These are phyloP conservation scores for Maniola jurtina DNA, from an alignment of 1,140 invertebrate species.

Conservation along the genomic window DNA sequence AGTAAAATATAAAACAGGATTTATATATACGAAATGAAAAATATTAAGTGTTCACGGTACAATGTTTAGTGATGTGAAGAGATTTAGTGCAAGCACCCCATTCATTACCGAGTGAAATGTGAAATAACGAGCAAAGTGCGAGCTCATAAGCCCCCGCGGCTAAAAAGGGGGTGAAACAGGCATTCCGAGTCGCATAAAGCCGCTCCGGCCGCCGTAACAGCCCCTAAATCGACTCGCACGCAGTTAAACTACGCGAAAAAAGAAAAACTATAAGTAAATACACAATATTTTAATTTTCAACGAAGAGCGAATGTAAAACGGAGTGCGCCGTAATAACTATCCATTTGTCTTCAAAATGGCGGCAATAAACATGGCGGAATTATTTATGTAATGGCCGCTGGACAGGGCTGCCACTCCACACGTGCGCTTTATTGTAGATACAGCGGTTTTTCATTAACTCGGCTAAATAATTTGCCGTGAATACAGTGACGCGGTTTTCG, in stretches of 20 bases:
- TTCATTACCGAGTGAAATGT: conserved; percentile 36
- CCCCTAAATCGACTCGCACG: conserved; percentile 67
- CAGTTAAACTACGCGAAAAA: conserved; percentile 62
- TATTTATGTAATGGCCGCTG: conserved; percentile 77
- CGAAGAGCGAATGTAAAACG: conserved; percentile 71
- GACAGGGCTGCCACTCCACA: conserved; percentile 68
- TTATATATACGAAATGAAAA: conserved; percentile 31
- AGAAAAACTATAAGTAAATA: conserved; percentile 57
- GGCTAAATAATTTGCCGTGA: conserved; percentile 53
- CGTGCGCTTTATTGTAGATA: conserved; percentile 70
- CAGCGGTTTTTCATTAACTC: conserved; percentile 72
- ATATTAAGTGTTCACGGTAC: conserved; percentile 34
- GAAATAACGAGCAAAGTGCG: conserved; percentile 39
- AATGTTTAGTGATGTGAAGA: conserved; percentile 46
- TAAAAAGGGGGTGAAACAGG: conserved; percentile 34
- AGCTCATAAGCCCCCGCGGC: conserved; percentile 31
- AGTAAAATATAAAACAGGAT: conserved; percentile 15
- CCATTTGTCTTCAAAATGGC: conserved; percentile 78
- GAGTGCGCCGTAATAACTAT: conserved; percentile 75
- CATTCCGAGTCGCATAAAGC: conserved; percentile 41
- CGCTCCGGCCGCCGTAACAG: conserved; percentile 46
- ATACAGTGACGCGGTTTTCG: conserved; percentile 30
- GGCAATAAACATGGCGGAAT: conserved; percentile 76
- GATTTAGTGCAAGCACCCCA: conserved; percentile 43
- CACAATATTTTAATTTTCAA: conserved; percentile 78